phyloP scores from a whole-genome alignment of 2,888 invertebrate species.

The Steinernema scapterisci region DNA sequence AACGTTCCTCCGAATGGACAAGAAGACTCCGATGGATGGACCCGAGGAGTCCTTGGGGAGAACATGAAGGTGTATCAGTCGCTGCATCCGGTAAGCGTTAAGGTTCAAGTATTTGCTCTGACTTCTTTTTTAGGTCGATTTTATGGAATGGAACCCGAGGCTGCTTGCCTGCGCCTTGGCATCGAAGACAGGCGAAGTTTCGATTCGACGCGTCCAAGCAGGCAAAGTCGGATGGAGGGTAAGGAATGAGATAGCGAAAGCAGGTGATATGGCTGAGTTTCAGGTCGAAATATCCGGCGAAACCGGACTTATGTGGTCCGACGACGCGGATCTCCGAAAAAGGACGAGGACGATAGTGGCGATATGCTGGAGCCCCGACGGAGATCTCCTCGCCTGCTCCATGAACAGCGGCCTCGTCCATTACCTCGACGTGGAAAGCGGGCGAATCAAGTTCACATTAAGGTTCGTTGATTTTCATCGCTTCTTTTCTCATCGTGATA shows the following conservation, averaged over 20 bases:
- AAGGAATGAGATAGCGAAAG: not conserved
- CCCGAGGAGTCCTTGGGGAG: not conserved
- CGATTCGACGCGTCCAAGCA: constrained; percentile 47
- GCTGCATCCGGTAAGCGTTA: not conserved
- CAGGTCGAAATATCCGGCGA: constrained; percentile 35
- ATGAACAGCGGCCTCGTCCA: constrained; percentile 49
- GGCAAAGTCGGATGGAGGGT: constrained; percentile 65
- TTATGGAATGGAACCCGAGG: constrained; percentile 47
- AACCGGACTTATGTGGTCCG: constrained; percentile 19
- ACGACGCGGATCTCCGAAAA: not conserved
- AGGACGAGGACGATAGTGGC: constrained; percentile 17
- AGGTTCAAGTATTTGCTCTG: not conserved
- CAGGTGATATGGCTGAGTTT: not conserved
- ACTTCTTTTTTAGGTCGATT: not conserved
- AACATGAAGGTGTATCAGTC: not conserved
- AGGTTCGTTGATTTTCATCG: not conserved
- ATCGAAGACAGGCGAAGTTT: constrained; percentile 53
- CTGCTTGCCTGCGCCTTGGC: constrained; percentile 56
- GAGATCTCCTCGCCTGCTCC: constrained; percentile 51
- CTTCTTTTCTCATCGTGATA: too few species aligned
- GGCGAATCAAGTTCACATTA: constrained; percentile 32
- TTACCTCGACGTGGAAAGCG: constrained; percentile 52
- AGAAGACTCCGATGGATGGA: not conserved
- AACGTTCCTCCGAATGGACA: not conserved
- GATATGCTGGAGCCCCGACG: constrained; percentile 51